Conservation (phyloP, 2,113 vertebrate species). For the Anguilla japonica region DNA sequence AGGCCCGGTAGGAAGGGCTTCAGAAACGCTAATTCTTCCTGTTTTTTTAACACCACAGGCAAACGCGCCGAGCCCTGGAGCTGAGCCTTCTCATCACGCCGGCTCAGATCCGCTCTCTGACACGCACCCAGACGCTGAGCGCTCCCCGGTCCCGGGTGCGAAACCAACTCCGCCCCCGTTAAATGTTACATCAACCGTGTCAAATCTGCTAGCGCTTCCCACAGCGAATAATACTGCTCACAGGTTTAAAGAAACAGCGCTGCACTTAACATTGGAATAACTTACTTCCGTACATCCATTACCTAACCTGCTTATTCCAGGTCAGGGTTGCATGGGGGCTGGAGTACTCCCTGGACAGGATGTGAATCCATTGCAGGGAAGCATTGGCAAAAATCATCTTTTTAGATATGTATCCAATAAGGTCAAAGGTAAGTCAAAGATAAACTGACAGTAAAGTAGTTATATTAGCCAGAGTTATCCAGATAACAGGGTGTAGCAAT, state of each 20-base stretch:
- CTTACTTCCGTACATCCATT: too few species aligned
- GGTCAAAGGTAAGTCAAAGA: not conserved
- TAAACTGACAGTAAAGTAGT: not conserved
- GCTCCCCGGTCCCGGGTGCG: not conserved
- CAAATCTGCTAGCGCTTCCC: not conserved
- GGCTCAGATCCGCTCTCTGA: not conserved
- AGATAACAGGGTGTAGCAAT: too few species aligned
- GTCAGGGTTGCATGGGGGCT: too few species aligned
- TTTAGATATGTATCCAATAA: not conserved
- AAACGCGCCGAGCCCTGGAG: not conserved
- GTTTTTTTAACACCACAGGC: slow-evolving; percentile 34
- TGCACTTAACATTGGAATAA: not conserved
- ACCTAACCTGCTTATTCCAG: too few species aligned
- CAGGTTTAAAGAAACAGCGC: not conserved
- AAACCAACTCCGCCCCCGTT: slow-evolving; percentile 1
- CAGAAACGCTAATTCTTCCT: slow-evolving; percentile 45
- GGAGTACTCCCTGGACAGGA: too few species aligned
- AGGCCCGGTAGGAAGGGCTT: slow-evolving; percentile 47
- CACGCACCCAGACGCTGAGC: not conserved
- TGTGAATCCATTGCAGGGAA: too few species aligned
- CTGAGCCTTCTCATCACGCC: not conserved
- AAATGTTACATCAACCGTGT: not conserved
- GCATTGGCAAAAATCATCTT: too few species aligned
- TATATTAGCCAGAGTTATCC: too few species aligned
- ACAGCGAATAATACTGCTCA: not conserved